A percentile compares a stretch with the other conserved stretches of the same genome.
Conservation (phyloP, 1,140 invertebrate species). For the Hyles vespertilio region DNA sequence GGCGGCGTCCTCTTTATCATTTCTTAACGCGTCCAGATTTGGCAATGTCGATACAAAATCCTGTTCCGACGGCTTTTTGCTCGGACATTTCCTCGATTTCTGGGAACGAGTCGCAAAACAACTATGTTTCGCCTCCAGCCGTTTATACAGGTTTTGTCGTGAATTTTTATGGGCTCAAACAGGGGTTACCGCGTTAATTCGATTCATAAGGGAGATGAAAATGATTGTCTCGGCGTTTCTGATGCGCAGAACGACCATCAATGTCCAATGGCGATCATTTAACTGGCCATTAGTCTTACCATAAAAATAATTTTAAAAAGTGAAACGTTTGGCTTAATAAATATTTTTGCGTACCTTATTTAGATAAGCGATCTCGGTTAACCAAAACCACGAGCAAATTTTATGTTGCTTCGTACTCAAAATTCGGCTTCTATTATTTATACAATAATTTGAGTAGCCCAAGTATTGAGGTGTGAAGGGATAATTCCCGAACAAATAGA, state of each 20-base stretch:
- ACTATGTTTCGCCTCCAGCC: constrained; percentile 62
- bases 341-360: neutral
- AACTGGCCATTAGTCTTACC: no score
- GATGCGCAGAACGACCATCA: no score
- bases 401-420: constrained; percentile 37
- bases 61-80: constrained; percentile 69
- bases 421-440: constrained; percentile 49
- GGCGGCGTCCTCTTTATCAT: constrained; percentile 66
- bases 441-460: constrained; percentile 63
- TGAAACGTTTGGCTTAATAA: no score
- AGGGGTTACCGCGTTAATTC: constrained; percentile 54
- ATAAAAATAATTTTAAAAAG: no score
- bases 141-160: constrained; percentile 71
- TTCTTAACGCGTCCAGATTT: constrained; percentile 72
- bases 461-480: constrained; percentile 56
- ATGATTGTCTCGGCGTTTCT: constrained; percentile 12
- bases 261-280: no score
- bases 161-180: constrained; percentile 67
- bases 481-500: constrained; percentile 66
- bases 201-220: constrained; percentile 46
- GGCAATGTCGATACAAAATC: constrained; percentile 68
- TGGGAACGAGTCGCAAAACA: constrained; percentile 62
- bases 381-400: constrained; percentile 15
- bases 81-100: constrained; percentile 68
- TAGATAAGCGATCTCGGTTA: constrained; percentile 6